Percentiles rank a stretch among this genome's conserved stretches.
These are phyloP conservation scores for Lacanobia oleracea DNA, from an alignment of 2,888 invertebrate genomes.

Conservation along the genomic window DNA sequence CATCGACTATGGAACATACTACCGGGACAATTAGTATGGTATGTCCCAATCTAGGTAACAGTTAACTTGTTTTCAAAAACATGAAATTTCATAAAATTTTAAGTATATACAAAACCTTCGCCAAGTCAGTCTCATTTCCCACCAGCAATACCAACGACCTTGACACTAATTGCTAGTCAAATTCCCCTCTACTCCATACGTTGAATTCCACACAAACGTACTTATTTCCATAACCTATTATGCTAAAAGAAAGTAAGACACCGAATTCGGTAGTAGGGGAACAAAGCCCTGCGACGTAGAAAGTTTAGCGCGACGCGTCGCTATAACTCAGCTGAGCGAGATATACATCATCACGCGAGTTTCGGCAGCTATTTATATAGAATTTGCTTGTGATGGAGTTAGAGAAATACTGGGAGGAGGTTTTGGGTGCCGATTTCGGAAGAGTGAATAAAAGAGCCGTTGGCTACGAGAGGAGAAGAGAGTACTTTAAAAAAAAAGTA, in stretches of 20 bases:
- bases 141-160: background rate
- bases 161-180: constrained; percentile 27
- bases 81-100: no score
- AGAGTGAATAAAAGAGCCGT: background rate
- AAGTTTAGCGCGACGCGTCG: constrained; percentile 51
- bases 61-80: no score
- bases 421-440: background rate
- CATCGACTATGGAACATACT: no score
- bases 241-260: constrained; percentile 39
- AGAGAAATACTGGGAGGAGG: no score
- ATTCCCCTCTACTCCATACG: background rate
- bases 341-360: constrained; percentile 57
- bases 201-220: constrained; percentile 11
- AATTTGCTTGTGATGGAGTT: constrained; percentile 16
- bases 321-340: no score
- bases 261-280: constrained; percentile 43
- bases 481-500: background rate
- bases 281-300: constrained; percentile 44
- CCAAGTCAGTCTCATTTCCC: background rate
- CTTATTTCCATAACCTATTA: constrained; percentile 32
- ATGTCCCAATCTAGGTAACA: no score
- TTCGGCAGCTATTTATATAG: constrained; percentile 54
- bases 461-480: background rate
- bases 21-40: no score
- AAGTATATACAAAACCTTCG: background rate